Evolutionary conservation across 2,113 vertebrate species (phyloP).

Genomic region (Bettongia penicillata): DNA sequence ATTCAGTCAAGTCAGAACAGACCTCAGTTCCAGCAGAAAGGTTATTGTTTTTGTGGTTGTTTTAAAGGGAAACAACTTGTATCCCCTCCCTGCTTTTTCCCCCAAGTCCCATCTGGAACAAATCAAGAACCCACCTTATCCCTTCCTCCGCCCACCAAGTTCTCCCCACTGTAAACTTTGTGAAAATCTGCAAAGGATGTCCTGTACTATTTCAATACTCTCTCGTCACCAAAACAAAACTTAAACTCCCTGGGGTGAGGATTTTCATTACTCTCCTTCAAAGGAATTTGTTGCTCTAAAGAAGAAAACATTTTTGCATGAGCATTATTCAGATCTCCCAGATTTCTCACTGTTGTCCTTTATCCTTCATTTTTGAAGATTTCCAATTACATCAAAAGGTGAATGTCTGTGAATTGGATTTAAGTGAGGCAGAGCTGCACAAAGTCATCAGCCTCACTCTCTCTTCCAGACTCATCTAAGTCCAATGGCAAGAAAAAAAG

Average conservation of each 20-base stretch:
- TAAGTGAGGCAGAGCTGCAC: not conserved
- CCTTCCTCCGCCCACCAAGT: not conserved
- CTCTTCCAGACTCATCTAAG: not conserved
- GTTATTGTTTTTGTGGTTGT: not conserved
- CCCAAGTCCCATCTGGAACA: not conserved
- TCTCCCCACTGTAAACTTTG: not conserved
- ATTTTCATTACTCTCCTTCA: not conserved
- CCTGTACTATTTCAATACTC: not conserved
- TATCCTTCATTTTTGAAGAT: not conserved
- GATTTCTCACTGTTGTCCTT: not conserved
- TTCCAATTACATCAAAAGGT: not conserved
- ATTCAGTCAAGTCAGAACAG: not conserved
- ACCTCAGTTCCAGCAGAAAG: not conserved
- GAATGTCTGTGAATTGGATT: not conserved
- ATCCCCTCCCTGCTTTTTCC: not conserved
- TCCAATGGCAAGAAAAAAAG: not conserved
- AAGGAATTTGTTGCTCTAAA: not conserved
- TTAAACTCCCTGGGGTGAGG: not conserved
- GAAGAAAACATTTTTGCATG: conserved; percentile 38
- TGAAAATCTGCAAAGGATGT: not conserved
- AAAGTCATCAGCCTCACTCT: not conserved
- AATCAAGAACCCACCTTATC: not conserved
- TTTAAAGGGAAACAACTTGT: not conserved
- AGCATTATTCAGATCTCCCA: not conserved
- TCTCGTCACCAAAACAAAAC: not conserved